Evolutionary conservation across 2,888 invertebrate genomes (phyloP).

Genomic region (Asteroscopus sphinx): DNA sequence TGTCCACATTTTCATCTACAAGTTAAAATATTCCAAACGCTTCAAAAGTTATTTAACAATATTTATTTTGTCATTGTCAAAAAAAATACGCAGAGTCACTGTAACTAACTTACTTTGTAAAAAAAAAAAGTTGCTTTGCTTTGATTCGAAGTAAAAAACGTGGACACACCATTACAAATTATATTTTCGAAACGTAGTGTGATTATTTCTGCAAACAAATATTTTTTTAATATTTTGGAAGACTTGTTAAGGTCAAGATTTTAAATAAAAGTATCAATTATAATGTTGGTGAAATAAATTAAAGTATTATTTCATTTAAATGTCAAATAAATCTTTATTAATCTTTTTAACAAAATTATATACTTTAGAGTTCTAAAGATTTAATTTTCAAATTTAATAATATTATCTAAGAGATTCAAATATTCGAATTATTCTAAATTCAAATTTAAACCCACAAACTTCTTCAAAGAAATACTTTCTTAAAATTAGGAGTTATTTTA

Average conservation of each 20-base stretch:
- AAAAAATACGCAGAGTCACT: too few species aligned
- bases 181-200: background rate
- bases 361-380: background rate
- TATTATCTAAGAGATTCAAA: slow-evolving; percentile 11
- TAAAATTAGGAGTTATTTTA: slow-evolving; percentile 26
- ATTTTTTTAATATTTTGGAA: slow-evolving; percentile 38
- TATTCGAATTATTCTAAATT: slow-evolving; percentile 14
- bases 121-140: background rate
- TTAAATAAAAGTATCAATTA: slow-evolving; percentile 15
- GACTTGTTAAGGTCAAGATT: slow-evolving; percentile 36
- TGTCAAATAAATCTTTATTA: slow-evolving; percentile 20
- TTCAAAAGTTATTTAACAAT: too few species aligned
- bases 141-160: background rate
- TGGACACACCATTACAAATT: slow-evolving; percentile 22
- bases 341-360: slow-evolving; percentile 14
- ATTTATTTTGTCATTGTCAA: too few species aligned
- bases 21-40: too few species aligned
- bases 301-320: slow-evolving; percentile 5
- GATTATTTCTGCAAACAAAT: slow-evolving; percentile 10
- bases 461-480: slow-evolving; percentile 10
- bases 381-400: slow-evolving; percentile 22
- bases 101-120: too few species aligned
- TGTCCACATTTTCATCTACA: slow-evolving; percentile 9
- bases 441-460: too few species aligned
- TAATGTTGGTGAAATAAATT: slow-evolving; percentile 1